These are phyloP conservation scores for Coregonus clupeaformis DNA, from an alignment of 2,113 vertebrate genomes.

Conservation along the genomic window DNA sequence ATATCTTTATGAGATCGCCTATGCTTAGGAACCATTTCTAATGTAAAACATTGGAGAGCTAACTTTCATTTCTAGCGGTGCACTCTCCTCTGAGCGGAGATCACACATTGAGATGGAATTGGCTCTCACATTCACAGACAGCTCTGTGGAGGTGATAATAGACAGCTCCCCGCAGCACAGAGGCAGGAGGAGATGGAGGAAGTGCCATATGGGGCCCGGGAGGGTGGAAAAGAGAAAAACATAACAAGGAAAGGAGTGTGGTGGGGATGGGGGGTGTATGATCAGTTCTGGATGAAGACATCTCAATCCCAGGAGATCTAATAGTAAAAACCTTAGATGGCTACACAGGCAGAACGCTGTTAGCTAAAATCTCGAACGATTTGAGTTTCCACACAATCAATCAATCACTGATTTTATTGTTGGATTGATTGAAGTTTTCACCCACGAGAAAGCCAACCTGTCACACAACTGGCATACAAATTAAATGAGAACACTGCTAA, in stretches of 20 bases:
- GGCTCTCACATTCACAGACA: conserved; percentile 91
- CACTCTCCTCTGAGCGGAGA: conserved; percentile 79
- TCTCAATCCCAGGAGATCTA: not conserved
- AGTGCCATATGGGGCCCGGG: conserved; percentile 59
- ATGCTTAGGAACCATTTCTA: not conserved
- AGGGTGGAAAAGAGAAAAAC: not conserved
- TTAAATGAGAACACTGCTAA: not conserved
- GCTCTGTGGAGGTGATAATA: conserved; percentile 90
- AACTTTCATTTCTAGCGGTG: conserved; percentile 39
- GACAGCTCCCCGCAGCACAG: conserved; percentile 86
- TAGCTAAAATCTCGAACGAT: too few species aligned
- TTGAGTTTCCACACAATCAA: too few species aligned
- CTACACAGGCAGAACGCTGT: too few species aligned
- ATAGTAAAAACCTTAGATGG: too few species aligned
- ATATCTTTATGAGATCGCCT: not conserved
- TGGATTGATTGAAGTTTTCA: too few species aligned
- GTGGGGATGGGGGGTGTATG: not conserved
- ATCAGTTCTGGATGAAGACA: not conserved
- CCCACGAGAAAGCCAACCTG: too few species aligned
- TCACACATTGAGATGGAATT: conserved; percentile 78
- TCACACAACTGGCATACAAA: not conserved
- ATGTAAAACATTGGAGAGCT: not conserved
- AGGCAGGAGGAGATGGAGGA: conserved; percentile 85
- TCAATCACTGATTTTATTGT: too few species aligned
- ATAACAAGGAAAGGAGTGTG: not conserved